Evolutionary conservation across 2,113 vertebrate genomes (phyloP), one percentile per base, ranked within the genome.

Genomic region (Microcebus griseorufus): DNA sequence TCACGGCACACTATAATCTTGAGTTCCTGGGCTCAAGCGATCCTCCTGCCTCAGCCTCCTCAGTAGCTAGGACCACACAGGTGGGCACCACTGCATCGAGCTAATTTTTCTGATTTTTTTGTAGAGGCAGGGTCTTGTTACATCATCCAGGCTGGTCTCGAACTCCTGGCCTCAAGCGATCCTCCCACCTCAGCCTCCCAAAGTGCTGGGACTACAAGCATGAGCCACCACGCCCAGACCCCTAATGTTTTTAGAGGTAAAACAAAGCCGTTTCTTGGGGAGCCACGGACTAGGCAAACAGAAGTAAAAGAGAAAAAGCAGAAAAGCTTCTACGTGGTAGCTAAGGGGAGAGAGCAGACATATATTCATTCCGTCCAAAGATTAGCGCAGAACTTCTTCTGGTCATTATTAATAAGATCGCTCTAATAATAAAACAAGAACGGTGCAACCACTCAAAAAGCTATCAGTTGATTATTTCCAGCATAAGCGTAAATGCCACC

Each of bases 361-460:
- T 27, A 58, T 5, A 48, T 3, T n/a, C n/a, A n/a, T n/a, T 20
- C 11, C 39, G 39, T 39, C 39, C 45, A 88, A 4, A 67, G 65
- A 62, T 27, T 4, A 39, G 76, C 25, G 20, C 13, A 69, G 22
- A 83, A 53, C n/a, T 48, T 69, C n/a, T n/a, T 69, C 32, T 0
- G 1, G 20, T 70, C 73, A 81, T 69, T 73, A 55, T 51, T 80
- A 79, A 65, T 83, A 62, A 95, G 69, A 67, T 90, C 60, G 58
- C 51, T 34, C 51, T 81, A 73, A 92, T 53, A 94, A 75, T 88
- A 60, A 92, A 86, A 82, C n/a, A 67, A 91, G n/a, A 89, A n/a
- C 22, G 34, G 18, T 42, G 18, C 11, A 82, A 51, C 9, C 42
- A 85, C 9, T 8, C 60, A 45, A 82, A 84, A 84, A 72, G 29